These are phyloP conservation scores for Macropodus opercularis DNA, from an alignment of 2,797 vertebrate genomes.

Conservation along the genomic window DNA sequence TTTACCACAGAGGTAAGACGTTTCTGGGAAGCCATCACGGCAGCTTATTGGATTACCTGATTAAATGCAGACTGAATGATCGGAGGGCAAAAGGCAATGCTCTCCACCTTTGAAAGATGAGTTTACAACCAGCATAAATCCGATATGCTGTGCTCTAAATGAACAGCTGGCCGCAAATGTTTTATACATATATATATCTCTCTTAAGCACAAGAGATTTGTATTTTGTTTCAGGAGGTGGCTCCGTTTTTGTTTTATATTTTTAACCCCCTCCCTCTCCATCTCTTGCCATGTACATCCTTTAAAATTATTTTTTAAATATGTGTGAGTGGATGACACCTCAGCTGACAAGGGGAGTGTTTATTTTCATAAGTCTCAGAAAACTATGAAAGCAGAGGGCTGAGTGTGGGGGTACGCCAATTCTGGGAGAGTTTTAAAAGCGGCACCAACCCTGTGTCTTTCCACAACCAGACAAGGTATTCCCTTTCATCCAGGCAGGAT, in stretches of 20 bases:
- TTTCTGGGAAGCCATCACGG: constrained; percentile 51
- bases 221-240: neutral
- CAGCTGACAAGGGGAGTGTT: constrained; percentile 69
- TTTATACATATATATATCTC: neutral
- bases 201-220: no score
- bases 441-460: constrained; percentile 57
- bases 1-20: constrained; percentile 53
- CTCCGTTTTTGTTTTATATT: constrained; percentile 20
- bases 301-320: constrained; percentile 43
- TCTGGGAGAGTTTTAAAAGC: constrained; percentile 59
- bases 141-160: constrained; percentile 33
- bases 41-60: constrained; percentile 73
- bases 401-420: constrained; percentile 62
- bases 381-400: constrained; percentile 66
- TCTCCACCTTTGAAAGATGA: constrained; percentile 62
- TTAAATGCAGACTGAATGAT: constrained; percentile 69
- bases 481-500: constrained; percentile 72
- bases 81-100: constrained; percentile 29
- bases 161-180: constrained; percentile 1
- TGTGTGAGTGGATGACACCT: constrained; percentile 33
- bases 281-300: constrained; percentile 41
- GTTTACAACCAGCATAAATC: constrained; percentile 39
- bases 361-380: constrained; percentile 73
- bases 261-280: constrained; percentile 3
- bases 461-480: constrained; percentile 64